Percentiles rank a stretch among this genome's conserved stretches.
Evolutionary conservation across 1,140 invertebrate species (phyloP).

Genomic region (Drosophila murphyi): DNA sequence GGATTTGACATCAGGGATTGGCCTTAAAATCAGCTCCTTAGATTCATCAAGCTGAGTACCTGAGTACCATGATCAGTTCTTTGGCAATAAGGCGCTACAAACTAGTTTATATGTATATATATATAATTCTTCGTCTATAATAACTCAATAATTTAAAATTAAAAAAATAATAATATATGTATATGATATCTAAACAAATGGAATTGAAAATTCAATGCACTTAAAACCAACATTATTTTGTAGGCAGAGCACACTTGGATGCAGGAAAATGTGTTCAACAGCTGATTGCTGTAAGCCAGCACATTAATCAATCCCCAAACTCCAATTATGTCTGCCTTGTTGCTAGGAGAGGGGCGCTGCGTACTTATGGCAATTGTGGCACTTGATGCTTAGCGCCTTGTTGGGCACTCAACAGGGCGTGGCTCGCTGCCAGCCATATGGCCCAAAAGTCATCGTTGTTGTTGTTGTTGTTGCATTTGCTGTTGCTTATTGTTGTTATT

Average conservation of each 20-base stretch:
- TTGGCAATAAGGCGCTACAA: not conserved
- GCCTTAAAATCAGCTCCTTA: not conserved
- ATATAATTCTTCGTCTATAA: not conserved
- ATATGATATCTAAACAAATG: too few species aligned
- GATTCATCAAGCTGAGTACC: not conserved
- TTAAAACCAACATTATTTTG: too few species aligned
- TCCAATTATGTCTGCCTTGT: not conserved
- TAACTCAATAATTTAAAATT: too few species aligned
- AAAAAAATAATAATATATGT: too few species aligned
- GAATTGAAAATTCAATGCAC: too few species aligned
- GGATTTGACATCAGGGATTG: not conserved
- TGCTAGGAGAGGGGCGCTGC: not conserved
- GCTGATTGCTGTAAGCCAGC: not conserved
- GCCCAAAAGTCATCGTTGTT: conserved; percentile 40
- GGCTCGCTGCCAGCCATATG: conserved; percentile 59
- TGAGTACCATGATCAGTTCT: not conserved
- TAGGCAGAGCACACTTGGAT: not conserved
- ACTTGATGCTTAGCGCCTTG: conserved; percentile 78
- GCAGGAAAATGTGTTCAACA: not conserved
- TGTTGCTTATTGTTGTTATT: conserved; percentile 56
- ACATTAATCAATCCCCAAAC: not conserved
- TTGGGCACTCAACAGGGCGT: conserved; percentile 76
- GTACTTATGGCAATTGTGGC: conserved; percentile 56
- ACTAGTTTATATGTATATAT: not conserved
- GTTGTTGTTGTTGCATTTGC: conserved; percentile 21